Evolutionary conservation across 2,797 vertebrate genomes (phyloP), one percentile per base, ranked within the genome.

Genomic region (Tympanoctomys barrerae): DNA sequence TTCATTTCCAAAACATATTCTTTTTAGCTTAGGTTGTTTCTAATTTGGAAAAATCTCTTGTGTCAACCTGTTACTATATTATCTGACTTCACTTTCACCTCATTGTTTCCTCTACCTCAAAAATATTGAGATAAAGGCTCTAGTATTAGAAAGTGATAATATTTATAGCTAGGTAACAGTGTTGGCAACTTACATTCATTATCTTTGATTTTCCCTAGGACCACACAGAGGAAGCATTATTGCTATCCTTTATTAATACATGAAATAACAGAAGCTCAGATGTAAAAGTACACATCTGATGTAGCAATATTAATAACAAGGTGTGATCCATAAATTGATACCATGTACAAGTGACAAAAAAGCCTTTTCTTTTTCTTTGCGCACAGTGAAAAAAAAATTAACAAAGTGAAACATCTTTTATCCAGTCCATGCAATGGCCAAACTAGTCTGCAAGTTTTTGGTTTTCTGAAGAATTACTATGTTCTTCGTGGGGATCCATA

Each of bases 1-100:
- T 33, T 79, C 31, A 78, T 92, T 94, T 92, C 64, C 31, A 94
- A 84, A 57, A 91, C 12, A 96, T 36, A 62, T 79, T 75, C 22
- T 80, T 52, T 94, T 89, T 62, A 68, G 52, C 22, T 39, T 92
- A 49, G 0, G 6, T 62, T 70, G 14, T 62, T 70, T 95, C 73
- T 91, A 52, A 68, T 83, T 75, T 83, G 52, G 54, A 92, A 73
- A 85, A 57, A 68, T 88, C 82, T 87, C 66, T 73, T 21, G 11
- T 4, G 36, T 1, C 28, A 68, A 92, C 19, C 5, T 75, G 92
- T 26, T 70, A 33, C 33, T 64, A 28, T 42, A 59, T 79, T 82
- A 62, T 31, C 54, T 57, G 7, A 78, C 39, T 94, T 80, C 31
- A 6, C 28, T 94, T 88, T n/a, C 80, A 22, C 49, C 77, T 36